phyloP scores from a whole-genome alignment of 2,113 vertebrate species.

The Oncorhynchus masou region DNA sequence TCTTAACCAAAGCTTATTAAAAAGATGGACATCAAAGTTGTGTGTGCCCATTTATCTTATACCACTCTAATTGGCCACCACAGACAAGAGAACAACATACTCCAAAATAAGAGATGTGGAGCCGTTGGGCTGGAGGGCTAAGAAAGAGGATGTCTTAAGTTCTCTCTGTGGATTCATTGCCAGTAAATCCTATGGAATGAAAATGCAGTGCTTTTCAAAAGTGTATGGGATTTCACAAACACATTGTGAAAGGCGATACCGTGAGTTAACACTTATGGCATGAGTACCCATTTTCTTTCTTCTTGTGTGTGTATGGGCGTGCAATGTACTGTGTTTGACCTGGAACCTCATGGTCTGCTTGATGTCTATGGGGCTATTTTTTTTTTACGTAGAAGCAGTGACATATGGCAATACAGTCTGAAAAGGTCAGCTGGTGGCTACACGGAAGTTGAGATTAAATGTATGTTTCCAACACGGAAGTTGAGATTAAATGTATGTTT shows the following conservation, averaged over 20 bases:
- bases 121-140: slow-evolving; percentile 50
- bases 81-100: slow-evolving; percentile 69
- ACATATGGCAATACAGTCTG: slow-evolving; percentile 56
- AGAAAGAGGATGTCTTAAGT: slow-evolving; percentile 64
- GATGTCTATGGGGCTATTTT: slow-evolving; percentile 58
- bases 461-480: no score
- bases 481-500: no score
- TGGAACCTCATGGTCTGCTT: slow-evolving; percentile 49
- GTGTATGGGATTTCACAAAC: slow-evolving; percentile 65
- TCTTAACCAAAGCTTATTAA: slow-evolving; percentile 81
- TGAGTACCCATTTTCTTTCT: slow-evolving; percentile 54
- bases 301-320: slow-evolving; percentile 50
- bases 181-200: slow-evolving; percentile 68
- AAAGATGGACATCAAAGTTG: slow-evolving; percentile 76
- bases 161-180: slow-evolving; percentile 69
- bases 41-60: slow-evolving; percentile 71
- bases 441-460: no score
- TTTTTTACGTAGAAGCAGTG: slow-evolving; percentile 50
- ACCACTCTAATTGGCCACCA: slow-evolving; percentile 72
- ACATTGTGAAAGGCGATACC: slow-evolving; percentile 66
- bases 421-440: slow-evolving; percentile 63
- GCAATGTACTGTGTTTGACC: slow-evolving; percentile 62
- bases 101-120: slow-evolving; percentile 65
- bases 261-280: slow-evolving; percentile 64
- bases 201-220: slow-evolving; percentile 57